Base-by-base conservation (phyloP, 2,113 vertebrate genomes). In the Pangasianodon hypophthalmus region DNA sequence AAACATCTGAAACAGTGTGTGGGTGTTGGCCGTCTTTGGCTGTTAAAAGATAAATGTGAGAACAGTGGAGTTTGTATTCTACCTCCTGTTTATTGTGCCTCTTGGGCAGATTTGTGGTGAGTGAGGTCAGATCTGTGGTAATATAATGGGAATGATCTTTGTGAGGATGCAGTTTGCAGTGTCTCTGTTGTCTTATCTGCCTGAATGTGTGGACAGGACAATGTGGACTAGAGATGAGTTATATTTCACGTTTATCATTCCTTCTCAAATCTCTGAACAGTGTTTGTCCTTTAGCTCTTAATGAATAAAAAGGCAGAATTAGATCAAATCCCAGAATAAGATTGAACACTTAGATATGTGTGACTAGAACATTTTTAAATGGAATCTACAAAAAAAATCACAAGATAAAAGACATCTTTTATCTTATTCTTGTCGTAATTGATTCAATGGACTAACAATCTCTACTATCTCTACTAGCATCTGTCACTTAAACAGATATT, bases 1-100 rank as follows among this genome's bases (percentile, higher is more conserved):
- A 77, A 77, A 46, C 73, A 77, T 77, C 44, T 77, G 18, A 77
- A 77, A 10, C 73, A 50, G 26, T 52, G 79, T 32, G 79, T 81
- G 29, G 48, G 50, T 19, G 48, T 3, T 32, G 29, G 50, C 50
- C 11, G 6, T 81, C 48, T 81, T 54, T 54, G 16, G 14, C 62
- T 50, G 62, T 73, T 37, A 37, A 73, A 86, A 73, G 67, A 54
- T 54, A 56, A 75, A 75, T 87, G 85, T 73, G 67, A 87, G 64
- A 87, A 54, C 46, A 73, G 26, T 87, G 67, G 48, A 54, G 67
- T 73, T 73, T n/a, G 85, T 71, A n/a, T 3, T 87, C 69, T 41
- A 10, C 48, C 48, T 58, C 52, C 67, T 41, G 69, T 77, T 87
- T 77, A 54, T 21, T 87, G 29, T 26, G n/a, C 52, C 19, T 29